Evolutionary conservation across 2,888 invertebrate species (phyloP).

Genomic region (Melanotus villosus): DNA sequence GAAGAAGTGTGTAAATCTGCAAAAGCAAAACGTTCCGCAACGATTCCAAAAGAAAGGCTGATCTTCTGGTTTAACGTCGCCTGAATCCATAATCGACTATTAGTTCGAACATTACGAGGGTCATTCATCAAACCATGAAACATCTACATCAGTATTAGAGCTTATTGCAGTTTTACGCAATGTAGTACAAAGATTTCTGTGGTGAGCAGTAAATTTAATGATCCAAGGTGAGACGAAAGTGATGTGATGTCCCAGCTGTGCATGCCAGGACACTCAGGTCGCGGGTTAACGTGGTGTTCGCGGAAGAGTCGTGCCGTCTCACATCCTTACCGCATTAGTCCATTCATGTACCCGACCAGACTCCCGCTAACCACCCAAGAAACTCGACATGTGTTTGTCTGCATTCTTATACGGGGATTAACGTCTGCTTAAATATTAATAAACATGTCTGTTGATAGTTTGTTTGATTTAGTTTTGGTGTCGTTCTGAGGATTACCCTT

Average conservation of each 20-base stretch:
- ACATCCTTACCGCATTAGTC: slow-evolving; percentile 55
- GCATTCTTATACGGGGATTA: slow-evolving; percentile 53
- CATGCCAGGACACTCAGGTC: slow-evolving; percentile 46
- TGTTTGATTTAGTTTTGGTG: slow-evolving; percentile 53
- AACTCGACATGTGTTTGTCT: slow-evolving; percentile 50
- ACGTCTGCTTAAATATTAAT: slow-evolving; percentile 54
- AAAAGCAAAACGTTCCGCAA: no score
- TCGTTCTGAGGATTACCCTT: slow-evolving; percentile 35
- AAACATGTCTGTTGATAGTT: slow-evolving; percentile 54
- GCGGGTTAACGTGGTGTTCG: slow-evolving; percentile 52
- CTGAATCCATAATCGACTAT: not conserved
- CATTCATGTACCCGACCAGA: slow-evolving; percentile 48
- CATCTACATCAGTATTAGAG: not conserved
- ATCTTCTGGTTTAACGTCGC: no score
- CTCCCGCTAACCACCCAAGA: slow-evolving; percentile 52
- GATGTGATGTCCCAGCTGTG: slow-evolving; percentile 37
- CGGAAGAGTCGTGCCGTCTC: slow-evolving; percentile 57
- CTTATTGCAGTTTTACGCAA: slow-evolving; percentile 10
- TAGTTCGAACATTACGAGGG: not conserved
- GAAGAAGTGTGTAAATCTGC: no score
- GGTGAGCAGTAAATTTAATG: slow-evolving; percentile 39
- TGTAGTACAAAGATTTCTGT: slow-evolving; percentile 7
- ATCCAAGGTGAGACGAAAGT: slow-evolving; percentile 40
- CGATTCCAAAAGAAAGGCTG: no score
- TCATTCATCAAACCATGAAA: not conserved